These are phyloP conservation scores for Patella depressa DNA, from an alignment of 2,888 invertebrate species.

Conservation along the genomic window DNA sequence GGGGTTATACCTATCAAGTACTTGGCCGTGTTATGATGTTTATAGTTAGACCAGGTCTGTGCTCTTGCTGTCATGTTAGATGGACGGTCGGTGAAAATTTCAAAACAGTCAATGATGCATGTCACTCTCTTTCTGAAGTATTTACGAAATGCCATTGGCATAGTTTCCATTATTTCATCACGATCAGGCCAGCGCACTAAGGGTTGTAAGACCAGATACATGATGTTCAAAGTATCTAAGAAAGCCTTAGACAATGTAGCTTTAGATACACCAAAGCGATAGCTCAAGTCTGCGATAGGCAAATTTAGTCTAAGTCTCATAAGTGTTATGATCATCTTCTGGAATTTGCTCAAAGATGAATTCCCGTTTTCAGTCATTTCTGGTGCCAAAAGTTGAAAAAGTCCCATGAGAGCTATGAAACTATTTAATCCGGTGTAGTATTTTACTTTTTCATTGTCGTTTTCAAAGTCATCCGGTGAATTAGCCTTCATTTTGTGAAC, in stretches of 20 bases:
- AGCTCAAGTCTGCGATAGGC: slow-evolving; percentile 23
- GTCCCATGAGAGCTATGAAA: slow-evolving; percentile 18
- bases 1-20: slow-evolving; percentile 49
- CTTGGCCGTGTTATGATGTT: slow-evolving; percentile 47
- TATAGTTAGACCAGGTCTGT: slow-evolving; percentile 46
- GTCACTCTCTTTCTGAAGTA: slow-evolving; percentile 30
- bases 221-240: slow-evolving; percentile 16
- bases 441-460: slow-evolving; percentile 16
- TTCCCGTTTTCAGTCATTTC: slow-evolving; percentile 5
- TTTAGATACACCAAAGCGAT: slow-evolving; percentile 22
- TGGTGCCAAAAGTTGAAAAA: slow-evolving; percentile 15
- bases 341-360: slow-evolving; percentile 27
- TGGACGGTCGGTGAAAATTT: slow-evolving; percentile 43
- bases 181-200: slow-evolving; percentile 31
- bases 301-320: slow-evolving; percentile 35
- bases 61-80: slow-evolving; percentile 38
- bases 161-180: slow-evolving; percentile 28
- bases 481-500: neutral
- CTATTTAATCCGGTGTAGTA: slow-evolving; percentile 23
- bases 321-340: slow-evolving; percentile 27
- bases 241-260: slow-evolving; percentile 24
- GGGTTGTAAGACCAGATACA: slow-evolving; percentile 23
- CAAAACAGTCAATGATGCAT: slow-evolving; percentile 41
- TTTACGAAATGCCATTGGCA: slow-evolving; percentile 35
- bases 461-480: neutral